These are phyloP conservation scores for Gasterosteus nipponicus DNA, from an alignment of 2,113 vertebrate genomes.

Conservation along the genomic window DNA sequence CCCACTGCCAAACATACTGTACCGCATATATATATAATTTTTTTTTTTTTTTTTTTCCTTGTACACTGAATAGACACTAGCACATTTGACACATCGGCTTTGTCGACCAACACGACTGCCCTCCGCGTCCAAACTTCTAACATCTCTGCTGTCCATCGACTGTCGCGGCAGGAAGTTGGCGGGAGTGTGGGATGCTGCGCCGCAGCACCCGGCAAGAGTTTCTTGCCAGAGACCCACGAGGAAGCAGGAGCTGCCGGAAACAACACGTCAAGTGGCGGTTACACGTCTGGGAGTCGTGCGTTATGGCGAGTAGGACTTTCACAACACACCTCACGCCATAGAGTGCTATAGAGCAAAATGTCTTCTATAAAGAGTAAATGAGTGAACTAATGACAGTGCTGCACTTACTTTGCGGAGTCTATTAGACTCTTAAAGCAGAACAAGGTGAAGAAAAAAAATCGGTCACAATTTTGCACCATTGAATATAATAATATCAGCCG, in stretches of 20 bases:
- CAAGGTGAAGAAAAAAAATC: background rate
- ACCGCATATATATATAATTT: too few relatives aligned
- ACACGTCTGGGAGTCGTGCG: background rate
- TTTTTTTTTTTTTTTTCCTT: background rate
- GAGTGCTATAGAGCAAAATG: background rate
- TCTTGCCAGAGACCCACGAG: slow-evolving; percentile 40
- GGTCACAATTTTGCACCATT: background rate
- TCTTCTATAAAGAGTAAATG: background rate
- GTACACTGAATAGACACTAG: background rate
- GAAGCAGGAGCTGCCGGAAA: slow-evolving; percentile 27
- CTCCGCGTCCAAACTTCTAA: background rate
- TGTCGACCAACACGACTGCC: background rate
- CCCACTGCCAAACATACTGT: background rate
- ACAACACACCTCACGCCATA: background rate
- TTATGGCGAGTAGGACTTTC: background rate
- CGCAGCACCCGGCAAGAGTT: slow-evolving; percentile 11
- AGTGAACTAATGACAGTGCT: background rate
- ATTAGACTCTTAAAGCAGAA: background rate
- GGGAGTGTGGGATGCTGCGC: slow-evolving; percentile 34
- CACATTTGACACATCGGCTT: background rate
- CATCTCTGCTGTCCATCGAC: background rate
- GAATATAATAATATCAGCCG: slow-evolving; percentile 3
- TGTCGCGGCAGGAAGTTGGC: slow-evolving; percentile 35
- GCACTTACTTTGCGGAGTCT: background rate
- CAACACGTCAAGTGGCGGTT: slow-evolving; percentile 19